Evolutionary conservation across 2,113 vertebrate genomes (phyloP).

Genomic region (Austrofundulus limnaeus): DNA sequence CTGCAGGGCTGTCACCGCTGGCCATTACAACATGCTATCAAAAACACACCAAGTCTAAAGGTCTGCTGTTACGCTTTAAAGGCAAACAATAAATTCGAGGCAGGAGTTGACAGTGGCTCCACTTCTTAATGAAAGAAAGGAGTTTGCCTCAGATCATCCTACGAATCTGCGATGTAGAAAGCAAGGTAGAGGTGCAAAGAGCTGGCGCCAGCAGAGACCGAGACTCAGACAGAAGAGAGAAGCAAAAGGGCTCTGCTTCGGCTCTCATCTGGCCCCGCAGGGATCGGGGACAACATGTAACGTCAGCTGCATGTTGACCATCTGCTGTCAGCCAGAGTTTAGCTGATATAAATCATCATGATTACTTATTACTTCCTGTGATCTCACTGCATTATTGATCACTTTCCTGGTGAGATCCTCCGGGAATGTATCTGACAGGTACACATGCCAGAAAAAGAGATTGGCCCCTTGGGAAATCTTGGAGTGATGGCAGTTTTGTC

Average conservation of each 20-base stretch:
- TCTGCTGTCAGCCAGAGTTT: slow-evolving; percentile 9
- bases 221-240: slow-evolving; percentile 37
- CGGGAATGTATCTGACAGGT: slow-evolving; percentile 31
- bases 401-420: slow-evolving; percentile 36
- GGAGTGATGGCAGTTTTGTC: slow-evolving; percentile 20
- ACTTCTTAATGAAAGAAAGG: slow-evolving; percentile 49
- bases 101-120: slow-evolving; percentile 35
- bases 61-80: slow-evolving; percentile 29
- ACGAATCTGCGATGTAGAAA: slow-evolving; percentile 60
- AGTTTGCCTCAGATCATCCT: slow-evolving; percentile 48
- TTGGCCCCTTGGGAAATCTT: slow-evolving; percentile 21
- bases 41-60: slow-evolving; percentile 42
- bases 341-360: slow-evolving; percentile 54
- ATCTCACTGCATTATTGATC: slow-evolving; percentile 54
- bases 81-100: slow-evolving; percentile 46
- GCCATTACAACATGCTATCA: slow-evolving; percentile 53
- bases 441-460: slow-evolving; percentile 35
- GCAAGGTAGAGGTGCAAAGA: slow-evolving; percentile 33
- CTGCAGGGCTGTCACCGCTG: slow-evolving; percentile 14
- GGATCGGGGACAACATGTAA: slow-evolving; percentile 31
- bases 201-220: slow-evolving; percentile 66
- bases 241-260: slow-evolving; percentile 42
- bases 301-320: slow-evolving; percentile 34
- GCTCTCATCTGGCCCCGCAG: slow-evolving; percentile 28
- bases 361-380: slow-evolving; percentile 45